phyloP scores from a whole-genome alignment of 2,113 vertebrate species.

The Epinephelus lanceolatus region DNA sequence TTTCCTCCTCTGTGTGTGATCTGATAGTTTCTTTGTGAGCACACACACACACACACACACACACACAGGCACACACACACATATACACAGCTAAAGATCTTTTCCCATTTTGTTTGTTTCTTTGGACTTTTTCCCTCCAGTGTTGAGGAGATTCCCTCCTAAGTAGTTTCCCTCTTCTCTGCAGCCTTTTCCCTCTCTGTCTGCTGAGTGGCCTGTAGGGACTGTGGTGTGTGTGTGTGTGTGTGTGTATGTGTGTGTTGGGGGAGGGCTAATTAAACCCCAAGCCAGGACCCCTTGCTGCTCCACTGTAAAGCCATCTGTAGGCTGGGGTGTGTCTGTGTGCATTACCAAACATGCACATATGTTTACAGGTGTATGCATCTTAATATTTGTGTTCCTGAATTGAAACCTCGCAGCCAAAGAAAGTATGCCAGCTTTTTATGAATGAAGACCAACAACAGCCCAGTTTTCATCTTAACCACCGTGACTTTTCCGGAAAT shows the following conservation, averaged over 20 bases:
- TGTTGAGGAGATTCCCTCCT: slow-evolving; percentile 79
- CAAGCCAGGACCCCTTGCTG: slow-evolving; percentile 56
- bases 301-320: slow-evolving; percentile 66
- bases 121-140: slow-evolving; percentile 74
- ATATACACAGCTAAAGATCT: background rate
- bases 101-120: background rate
- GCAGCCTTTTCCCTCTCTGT: slow-evolving; percentile 78
- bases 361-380: slow-evolving; percentile 32
- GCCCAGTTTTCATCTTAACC: background rate
- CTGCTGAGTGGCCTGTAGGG: slow-evolving; percentile 66
- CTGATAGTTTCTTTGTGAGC: background rate
- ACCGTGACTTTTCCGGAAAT: background rate
- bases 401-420: background rate
- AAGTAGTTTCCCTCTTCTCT: slow-evolving; percentile 79
- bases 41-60: background rate
- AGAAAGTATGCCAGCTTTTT: background rate
- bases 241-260: slow-evolving; percentile 1
- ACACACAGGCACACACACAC: background rate
- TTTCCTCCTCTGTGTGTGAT: background rate
- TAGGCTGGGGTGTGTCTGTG: slow-evolving; percentile 22
- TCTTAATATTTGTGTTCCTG: background rate
- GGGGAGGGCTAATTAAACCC: slow-evolving; percentile 67
- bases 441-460: background rate
- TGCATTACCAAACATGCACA: slow-evolving; percentile 14
- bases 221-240: slow-evolving; percentile 25